Base-by-base conservation (phyloP, 2,888 invertebrate species). In the Melitaea athalia region DNA sequence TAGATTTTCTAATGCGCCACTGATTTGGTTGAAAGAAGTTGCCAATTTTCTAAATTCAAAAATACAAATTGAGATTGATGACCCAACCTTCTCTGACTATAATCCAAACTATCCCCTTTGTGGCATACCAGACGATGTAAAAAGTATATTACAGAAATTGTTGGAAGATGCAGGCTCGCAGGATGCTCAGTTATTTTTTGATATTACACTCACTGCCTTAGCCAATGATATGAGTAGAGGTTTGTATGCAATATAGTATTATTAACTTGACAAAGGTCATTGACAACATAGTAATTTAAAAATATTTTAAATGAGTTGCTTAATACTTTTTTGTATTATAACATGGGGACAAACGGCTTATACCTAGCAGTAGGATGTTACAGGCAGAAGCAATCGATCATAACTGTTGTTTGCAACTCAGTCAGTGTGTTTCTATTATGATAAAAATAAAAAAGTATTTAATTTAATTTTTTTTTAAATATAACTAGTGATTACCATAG, bases 171-270 rank as follows among this genome's bases (percentile, higher is more conserved):
- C 95, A 10, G 95, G 95, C 0, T 93, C 93, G 72, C 89, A 93
- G 7, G 95, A 95, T 74, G 84, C 93, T 7, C 95, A 95, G 78
- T 85, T 95, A 74, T 96, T 96, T 84, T 96, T 94, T 78, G 96
- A 96, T 83, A 94, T 94, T 42, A 94, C 95, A 47, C 87, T 97
- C 17, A 95, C 95, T 8, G 93, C 95, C 15, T 93, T 97, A 91
- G 95, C 95, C 6, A 95, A 94, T 77, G 96, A 96, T 77, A 94
- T 96, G 93, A 94, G 94, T 61, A 95, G 95, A 91, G 95, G 95
- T 89, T 81, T 79, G 80, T 80, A 68, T 66, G 45, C n/a, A n/a
- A 14, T 14, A 8, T 45, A 45, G 6, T 45, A 45, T 45, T 38
- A 5, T 10, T 45, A 45, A 45, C 11, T 11, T 45, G 14, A 45